Conservation (phyloP, 2,113 vertebrate species). For the Tricholaema leucomelas region DNA sequence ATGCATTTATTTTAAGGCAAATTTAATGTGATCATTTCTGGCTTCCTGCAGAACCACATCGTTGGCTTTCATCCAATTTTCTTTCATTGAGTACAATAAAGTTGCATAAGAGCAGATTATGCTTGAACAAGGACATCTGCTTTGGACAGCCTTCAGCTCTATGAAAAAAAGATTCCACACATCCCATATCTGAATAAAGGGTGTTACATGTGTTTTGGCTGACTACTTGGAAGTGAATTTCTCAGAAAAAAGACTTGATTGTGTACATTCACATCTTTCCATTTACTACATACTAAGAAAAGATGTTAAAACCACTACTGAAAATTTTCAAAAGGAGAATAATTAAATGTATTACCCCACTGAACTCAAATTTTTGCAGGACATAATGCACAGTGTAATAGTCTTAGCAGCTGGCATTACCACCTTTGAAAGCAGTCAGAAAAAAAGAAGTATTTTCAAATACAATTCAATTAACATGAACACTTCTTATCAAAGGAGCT, state of each 20-base stretch:
- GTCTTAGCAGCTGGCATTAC: not conserved
- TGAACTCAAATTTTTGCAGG: not conserved
- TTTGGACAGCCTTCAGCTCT: not conserved
- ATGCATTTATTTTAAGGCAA: not conserved
- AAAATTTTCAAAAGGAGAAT: not conserved
- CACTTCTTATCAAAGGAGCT: not conserved
- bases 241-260: not conserved
- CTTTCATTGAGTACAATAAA: not conserved
- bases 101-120: not conserved
- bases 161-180: not conserved
- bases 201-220: not conserved
- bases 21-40: not conserved
- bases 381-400: not conserved
- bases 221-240: not conserved
- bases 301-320: not conserved
- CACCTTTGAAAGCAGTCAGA: not conserved
- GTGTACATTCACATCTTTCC: not conserved
- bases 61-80: not conserved
- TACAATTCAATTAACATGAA: conserved; percentile 21
- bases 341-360: not conserved
- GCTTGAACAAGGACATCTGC: not conserved
- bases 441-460: conserved; percentile 24
- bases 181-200: not conserved
- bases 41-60: not conserved
- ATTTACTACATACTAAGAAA: not conserved